phyloP scores from a whole-genome alignment of 2,888 invertebrate species.

The Catocala sponsa region DNA sequence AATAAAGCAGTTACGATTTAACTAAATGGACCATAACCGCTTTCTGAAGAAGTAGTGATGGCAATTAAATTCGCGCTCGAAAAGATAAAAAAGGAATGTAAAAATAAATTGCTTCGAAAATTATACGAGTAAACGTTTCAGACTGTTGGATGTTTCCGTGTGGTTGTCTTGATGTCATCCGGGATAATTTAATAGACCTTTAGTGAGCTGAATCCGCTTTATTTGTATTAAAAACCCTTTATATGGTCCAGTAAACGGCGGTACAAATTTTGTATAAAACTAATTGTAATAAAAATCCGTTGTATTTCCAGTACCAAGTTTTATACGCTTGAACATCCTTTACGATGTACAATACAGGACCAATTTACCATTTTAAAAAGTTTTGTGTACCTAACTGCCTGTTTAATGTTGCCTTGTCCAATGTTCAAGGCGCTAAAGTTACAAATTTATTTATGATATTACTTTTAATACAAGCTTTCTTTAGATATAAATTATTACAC shows the following conservation, averaged over 20 bases:
- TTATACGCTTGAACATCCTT: too few relatives aligned
- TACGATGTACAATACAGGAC: too few relatives aligned
- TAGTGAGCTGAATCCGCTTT: conserved; percentile 22
- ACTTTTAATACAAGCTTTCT: too few relatives aligned
- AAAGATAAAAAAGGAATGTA: conserved; percentile 47
- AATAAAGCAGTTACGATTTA: conserved; percentile 76
- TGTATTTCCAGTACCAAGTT: too few relatives aligned
- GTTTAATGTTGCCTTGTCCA: too few relatives aligned
- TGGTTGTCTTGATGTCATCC: conserved; percentile 23
- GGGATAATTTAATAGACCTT: conserved; percentile 23
- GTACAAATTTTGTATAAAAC: neutral
- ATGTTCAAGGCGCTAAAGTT: too few relatives aligned
- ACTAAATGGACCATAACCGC: conserved; percentile 74
- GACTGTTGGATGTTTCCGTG: conserved; percentile 31
- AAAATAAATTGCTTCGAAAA: conserved; percentile 47
- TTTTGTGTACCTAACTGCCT: too few relatives aligned
- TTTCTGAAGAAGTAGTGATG: conserved; percentile 59
- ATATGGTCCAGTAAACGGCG: neutral
- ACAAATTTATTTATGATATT: too few relatives aligned
- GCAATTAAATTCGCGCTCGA: conserved; percentile 65
- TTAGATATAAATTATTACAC: neutral
- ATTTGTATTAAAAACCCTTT: neutral
- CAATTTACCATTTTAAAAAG: too few relatives aligned
- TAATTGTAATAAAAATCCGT: neutral
- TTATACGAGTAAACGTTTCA: conserved; percentile 33